Base-by-base conservation (phyloP, 1,140 invertebrate species). In the Drosophila nebulosa region DNA sequence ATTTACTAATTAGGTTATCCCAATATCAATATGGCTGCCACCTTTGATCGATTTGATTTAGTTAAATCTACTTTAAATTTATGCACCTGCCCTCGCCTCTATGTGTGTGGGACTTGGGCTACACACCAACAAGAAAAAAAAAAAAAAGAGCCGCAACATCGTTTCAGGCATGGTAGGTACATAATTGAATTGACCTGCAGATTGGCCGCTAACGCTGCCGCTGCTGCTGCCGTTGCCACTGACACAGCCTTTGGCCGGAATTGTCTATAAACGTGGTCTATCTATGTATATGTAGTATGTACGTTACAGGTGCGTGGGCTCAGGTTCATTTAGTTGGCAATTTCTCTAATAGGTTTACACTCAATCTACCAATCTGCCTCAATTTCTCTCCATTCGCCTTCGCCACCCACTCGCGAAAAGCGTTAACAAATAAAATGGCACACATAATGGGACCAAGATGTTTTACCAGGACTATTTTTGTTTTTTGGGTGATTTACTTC, bases 271-370 rank as follows among this genome's bases (percentile, higher is more conserved):
- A 42, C 55, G 52, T 51, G 57, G 55, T 32, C 39, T 46, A 46
- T 18, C 56, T 22, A n/a, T n/a, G n/a, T n/a, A n/a, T n/a, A n/a
- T n/a, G n/a, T n/a, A n/a, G n/a, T n/a, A n/a, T n/a, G n/a, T n/a
- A 36, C 10, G 32, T 58, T 58, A 36, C 56, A 58, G 56, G 64
- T 46, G 39, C 36, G 46, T 62, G 57, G 74, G 55, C 63, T 69
- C 60, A 79, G 69, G 64, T 86, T 80, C 78, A 85, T 81, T 85
- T 86, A 76, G 78, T 78, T 75, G 83, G 81, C 83, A 85, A 86
- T 85, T 85, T 85, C 78, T 85, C 61, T 85, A 86, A 85, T 85
- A 80, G 81, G 81, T 86, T 86, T 86, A 85, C 80, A 85, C 81
- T 85, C 81, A 85, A 85, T 85, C 83, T 81, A 60, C 65, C 52